Base-by-base conservation (phyloP, 2,797 vertebrate species). In the Lepilemur septentrionalis region DNA sequence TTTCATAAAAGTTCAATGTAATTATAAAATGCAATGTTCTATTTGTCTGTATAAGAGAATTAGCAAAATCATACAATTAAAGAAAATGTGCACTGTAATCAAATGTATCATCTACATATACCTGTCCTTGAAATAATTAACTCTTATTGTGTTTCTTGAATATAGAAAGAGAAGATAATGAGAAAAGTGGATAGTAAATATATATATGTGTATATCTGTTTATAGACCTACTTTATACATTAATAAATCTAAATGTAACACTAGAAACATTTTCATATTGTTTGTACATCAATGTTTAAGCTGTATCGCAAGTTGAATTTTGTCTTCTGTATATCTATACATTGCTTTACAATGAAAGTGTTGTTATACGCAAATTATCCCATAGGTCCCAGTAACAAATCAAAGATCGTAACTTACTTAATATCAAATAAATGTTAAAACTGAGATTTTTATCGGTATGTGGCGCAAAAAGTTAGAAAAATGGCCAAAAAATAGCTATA, bases 331-430 rank as follows among this genome's bases (percentile, higher is more conserved):
- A 72, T 76, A 93, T 43, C 59, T 96, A 92, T 94, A 96, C 22
- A 94, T 97, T 98, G 89, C 25, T 57, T 95, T 91, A 46, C 81
- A 90, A 73, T 92, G 15, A 89, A 95, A 97, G 83, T 90, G 38
- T 50, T 95, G 0, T 2, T 94, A 94, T 94, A 87, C 57, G 93
- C 3, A 97, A 97, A 93, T 95, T 97, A 48, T 85, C 91, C 70
- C 41, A 73, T 43, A 92, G 8, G 50, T 96, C 84, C 78, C 61
- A 0, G 0, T 20, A 57, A 75, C 8, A 93, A 96, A 82, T 97
- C 63, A 96, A 93, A 98, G 88, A 95, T 14, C 95, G 50, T 69
- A 97, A 97, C 46, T 90, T 97, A 92, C 52, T 97, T 93, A 98
- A 94, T 94, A 97, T 78, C 52, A 93, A 93, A 97, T 83, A 38